These are phyloP conservation scores for Nothobranchius furzeri DNA, from an alignment of 2,113 vertebrate genomes.

Conservation along the genomic window DNA sequence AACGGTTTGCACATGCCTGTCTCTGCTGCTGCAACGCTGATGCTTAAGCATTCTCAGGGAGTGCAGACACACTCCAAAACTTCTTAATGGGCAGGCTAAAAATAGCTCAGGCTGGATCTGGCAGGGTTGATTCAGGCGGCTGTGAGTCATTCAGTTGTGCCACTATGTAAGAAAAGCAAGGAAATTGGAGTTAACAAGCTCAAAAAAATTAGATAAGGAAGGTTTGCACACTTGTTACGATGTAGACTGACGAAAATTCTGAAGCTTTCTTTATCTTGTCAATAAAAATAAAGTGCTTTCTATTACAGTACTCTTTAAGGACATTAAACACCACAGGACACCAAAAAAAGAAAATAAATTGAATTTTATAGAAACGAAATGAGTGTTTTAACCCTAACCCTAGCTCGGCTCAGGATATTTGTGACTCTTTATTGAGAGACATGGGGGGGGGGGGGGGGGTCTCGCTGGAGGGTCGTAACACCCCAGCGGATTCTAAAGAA, in stretches of 20 bases:
- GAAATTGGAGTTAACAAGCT: constrained; percentile 42
- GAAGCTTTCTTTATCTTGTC: constrained; percentile 29
- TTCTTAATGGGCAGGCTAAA: constrained; percentile 78
- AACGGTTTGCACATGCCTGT: constrained; percentile 44
- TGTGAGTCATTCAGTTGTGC: constrained; percentile 76
- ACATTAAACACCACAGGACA: constrained; percentile 20
- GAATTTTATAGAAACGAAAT: constrained; percentile 18
- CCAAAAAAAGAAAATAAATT: constrained; percentile 4
- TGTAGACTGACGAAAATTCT: constrained; percentile 34
- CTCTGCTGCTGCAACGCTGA: constrained; percentile 64
- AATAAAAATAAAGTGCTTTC: constrained; percentile 13
- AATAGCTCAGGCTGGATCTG: constrained; percentile 73
- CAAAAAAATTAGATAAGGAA: constrained; percentile 40
- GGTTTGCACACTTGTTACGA: constrained; percentile 46
- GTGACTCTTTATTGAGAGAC: neutral
- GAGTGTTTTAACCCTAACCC: neutral
- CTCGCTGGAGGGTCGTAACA: constrained; percentile 13
- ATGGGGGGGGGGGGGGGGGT: neutral
- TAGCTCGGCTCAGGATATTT: constrained; percentile 1
- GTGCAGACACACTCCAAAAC: constrained; percentile 76
- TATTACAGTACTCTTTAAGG: constrained; percentile 19
- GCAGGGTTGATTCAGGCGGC: constrained; percentile 72
- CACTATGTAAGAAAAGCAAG: constrained; percentile 49
- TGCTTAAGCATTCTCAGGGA: constrained; percentile 74
- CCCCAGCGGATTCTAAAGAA: constrained; percentile 40